Evolutionary conservation across 2,888 invertebrate species (phyloP).

Genomic region (Cosmia trapezina): DNA sequence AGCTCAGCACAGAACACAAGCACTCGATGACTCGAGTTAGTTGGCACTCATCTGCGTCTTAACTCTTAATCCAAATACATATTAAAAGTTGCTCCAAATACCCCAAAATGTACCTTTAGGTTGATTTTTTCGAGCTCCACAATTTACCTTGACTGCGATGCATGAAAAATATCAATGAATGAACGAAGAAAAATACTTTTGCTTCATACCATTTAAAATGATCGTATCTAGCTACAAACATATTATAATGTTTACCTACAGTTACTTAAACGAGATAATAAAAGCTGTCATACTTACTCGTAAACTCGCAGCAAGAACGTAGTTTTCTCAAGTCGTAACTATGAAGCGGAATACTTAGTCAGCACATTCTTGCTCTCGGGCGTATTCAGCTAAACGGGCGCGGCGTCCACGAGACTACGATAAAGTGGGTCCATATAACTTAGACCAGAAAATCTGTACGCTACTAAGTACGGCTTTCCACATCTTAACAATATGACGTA

Average conservation of each 20-base stretch:
- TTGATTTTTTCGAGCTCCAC: background rate
- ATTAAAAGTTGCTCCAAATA: too few species aligned
- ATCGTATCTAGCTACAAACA: background rate
- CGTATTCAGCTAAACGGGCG: slow-evolving; percentile 65
- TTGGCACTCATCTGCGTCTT: too few species aligned
- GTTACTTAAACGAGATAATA: slow-evolving; percentile 45
- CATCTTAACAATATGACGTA: slow-evolving; percentile 65
- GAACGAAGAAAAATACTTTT: background rate
- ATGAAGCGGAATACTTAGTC: slow-evolving; percentile 70
- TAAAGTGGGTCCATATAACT: slow-evolving; percentile 75
- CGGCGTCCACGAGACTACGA: slow-evolving; percentile 67
- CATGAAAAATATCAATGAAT: background rate
- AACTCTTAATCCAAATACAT: too few species aligned
- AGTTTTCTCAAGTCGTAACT: slow-evolving; percentile 66
- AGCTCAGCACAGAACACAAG: too few species aligned
- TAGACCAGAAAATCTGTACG: slow-evolving; percentile 70
- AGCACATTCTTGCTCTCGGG: slow-evolving; percentile 71
- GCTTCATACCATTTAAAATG: background rate
- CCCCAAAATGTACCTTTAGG: too few species aligned
- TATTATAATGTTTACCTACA: slow-evolving; percentile 9
- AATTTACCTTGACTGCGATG: background rate
- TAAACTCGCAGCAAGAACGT: slow-evolving; percentile 63
- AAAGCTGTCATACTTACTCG: slow-evolving; percentile 57
- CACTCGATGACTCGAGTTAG: too few species aligned
- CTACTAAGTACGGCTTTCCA: slow-evolving; percentile 61